phyloP scores from a whole-genome alignment of 1,140 invertebrate genomes.

The Aplysia californica region DNA sequence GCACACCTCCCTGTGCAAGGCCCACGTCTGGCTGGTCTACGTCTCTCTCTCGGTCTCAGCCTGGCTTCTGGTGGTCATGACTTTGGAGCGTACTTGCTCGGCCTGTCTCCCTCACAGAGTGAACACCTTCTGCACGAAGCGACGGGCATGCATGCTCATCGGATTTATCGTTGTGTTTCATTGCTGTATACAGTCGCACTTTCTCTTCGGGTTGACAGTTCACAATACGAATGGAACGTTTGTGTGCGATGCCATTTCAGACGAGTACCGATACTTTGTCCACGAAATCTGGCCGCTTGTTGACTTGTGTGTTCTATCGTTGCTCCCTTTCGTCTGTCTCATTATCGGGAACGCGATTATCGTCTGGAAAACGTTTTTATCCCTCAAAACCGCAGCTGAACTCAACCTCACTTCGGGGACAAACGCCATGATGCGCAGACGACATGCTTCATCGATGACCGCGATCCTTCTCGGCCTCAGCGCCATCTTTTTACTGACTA shows the following conservation, averaged over 20 bases:
- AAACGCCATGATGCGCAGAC: background rate
- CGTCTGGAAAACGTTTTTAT: constrained; percentile 20
- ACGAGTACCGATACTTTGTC: constrained; percentile 1
- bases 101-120: constrained; percentile 42
- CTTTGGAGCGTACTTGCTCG: constrained; percentile 42
- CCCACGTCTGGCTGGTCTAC: constrained; percentile 39
- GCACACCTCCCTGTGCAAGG: constrained; percentile 34
- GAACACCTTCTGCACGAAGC: constrained; percentile 24
- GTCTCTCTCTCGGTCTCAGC: constrained; percentile 32
- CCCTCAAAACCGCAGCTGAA: constrained; percentile 10
- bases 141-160: constrained; percentile 3
- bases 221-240: background rate
- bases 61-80: constrained; percentile 48
- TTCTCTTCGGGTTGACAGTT: constrained; percentile 6
- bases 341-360: constrained; percentile 26
- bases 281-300: constrained; percentile 25
- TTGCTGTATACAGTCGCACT: background rate
- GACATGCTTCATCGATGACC: constrained; percentile 26
- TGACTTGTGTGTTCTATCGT: constrained; percentile 24
- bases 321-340: constrained; percentile 28
- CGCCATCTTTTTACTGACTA: constrained; percentile 23
- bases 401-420: background rate
- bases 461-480: constrained; percentile 22
- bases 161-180: constrained; percentile 9
- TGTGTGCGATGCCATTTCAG: background rate